Percentiles rank a stretch among this genome's conserved stretches.
Conservation (phyloP, 2,113 vertebrate species). For the Syngnathus typhle region DNA sequence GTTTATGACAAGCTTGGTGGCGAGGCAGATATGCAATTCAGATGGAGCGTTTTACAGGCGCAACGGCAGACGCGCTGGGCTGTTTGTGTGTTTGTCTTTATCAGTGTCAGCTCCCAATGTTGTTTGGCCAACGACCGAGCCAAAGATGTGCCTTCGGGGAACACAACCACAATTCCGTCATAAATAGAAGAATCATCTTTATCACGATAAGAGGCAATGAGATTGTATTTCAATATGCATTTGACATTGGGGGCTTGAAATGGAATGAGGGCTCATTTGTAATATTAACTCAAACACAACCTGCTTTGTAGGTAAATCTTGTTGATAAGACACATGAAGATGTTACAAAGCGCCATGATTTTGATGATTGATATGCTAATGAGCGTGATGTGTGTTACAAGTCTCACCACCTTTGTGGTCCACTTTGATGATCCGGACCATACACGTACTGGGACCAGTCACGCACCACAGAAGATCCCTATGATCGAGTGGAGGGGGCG, state of each 20-base stretch:
- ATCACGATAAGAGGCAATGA: slow-evolving; percentile 69
- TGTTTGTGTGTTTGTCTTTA: slow-evolving; percentile 76
- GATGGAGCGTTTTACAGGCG: slow-evolving; percentile 73
- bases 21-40: slow-evolving; percentile 79
- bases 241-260: slow-evolving; percentile 62
- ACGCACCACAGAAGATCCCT: slow-evolving; percentile 57
- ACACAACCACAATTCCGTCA: slow-evolving; percentile 62
- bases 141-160: slow-evolving; percentile 62
- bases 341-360: slow-evolving; percentile 12
- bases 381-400: slow-evolving; percentile 21
- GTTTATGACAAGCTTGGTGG: slow-evolving; percentile 80
- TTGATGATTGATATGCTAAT: slow-evolving; percentile 2
- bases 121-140: slow-evolving; percentile 34
- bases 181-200: slow-evolving; percentile 70
- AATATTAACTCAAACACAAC: slow-evolving; percentile 70
- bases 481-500: slow-evolving; percentile 44
- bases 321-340: slow-evolving; percentile 32
- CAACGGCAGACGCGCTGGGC: slow-evolving; percentile 59
- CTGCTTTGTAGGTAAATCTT: slow-evolving; percentile 61
- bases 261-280: slow-evolving; percentile 54
- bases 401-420: slow-evolving; percentile 10
- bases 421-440: not conserved
- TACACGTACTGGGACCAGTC: slow-evolving; percentile 20
- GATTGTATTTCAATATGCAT: slow-evolving; percentile 76
- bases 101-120: slow-evolving; percentile 64